A percentile compares a stretch with the other conserved stretches of the same genome.
Conservation (phyloP, 2,888 invertebrate species). For the Morpho helenor region DNA sequence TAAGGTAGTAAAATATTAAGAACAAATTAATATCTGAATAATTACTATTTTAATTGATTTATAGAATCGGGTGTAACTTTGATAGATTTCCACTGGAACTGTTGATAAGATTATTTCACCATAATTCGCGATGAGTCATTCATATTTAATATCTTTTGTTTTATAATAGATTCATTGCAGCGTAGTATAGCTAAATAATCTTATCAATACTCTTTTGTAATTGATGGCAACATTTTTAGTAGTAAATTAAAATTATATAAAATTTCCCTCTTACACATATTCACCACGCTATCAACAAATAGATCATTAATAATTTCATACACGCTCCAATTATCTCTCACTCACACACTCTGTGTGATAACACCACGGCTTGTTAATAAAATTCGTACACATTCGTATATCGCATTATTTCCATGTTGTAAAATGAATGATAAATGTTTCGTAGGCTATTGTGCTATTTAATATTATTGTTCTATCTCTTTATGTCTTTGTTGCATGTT, state of each 20-base stretch:
- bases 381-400: slow-evolving; percentile 13
- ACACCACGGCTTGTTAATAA: slow-evolving; percentile 11
- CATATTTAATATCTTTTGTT: no score
- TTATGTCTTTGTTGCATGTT: slow-evolving; percentile 27
- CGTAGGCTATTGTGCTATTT: slow-evolving; percentile 21
- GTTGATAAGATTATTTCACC: no score
- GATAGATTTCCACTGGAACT: no score
- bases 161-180: no score
- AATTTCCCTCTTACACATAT: slow-evolving; percentile 1
- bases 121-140: no score
- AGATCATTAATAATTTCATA: slow-evolving; percentile 1
- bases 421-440: slow-evolving; percentile 25
- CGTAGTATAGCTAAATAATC: no score
- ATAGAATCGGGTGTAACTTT: no score
- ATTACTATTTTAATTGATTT: no score
- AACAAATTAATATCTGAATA: no score
- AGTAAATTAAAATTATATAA: slow-evolving; percentile 3
- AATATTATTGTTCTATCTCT: slow-evolving; percentile 22
- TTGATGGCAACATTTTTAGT: not conserved
- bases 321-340: slow-evolving; percentile 11
- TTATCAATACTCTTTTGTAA: no score
- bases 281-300: slow-evolving; percentile 7
- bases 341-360: not conserved
- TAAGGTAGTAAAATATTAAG: no score
- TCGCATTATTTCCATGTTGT: slow-evolving; percentile 23